Percentiles rank a stretch among this genome's conserved stretches.
Evolutionary conservation across 2,113 vertebrate species (phyloP).

Genomic region (Oostethus manadensis): DNA sequence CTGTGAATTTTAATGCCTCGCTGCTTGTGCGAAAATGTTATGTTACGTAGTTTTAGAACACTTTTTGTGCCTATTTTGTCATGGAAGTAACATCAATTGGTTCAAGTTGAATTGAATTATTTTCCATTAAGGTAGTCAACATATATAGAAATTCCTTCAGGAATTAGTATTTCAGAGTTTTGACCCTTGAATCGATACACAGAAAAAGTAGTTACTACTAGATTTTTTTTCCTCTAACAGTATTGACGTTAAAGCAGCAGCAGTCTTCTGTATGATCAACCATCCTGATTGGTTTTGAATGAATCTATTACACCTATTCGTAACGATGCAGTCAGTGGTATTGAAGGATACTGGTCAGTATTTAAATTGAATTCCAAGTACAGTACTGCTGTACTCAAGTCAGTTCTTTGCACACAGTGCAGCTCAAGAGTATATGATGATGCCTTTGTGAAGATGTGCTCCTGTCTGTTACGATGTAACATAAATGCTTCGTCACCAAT

Average conservation of each 20-base stretch:
- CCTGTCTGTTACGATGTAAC: constrained; percentile 11
- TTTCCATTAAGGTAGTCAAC: neutral
- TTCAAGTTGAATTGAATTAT: neutral
- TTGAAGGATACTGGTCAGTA: constrained; percentile 5
- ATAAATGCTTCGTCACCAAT: constrained; percentile 7
- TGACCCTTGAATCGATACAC: neutral
- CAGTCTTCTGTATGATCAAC: neutral
- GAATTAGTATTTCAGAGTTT: neutral
- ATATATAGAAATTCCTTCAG: neutral
- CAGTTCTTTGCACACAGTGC: constrained; percentile 22
- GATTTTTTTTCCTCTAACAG: neutral
- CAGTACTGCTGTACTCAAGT: constrained; percentile 9
- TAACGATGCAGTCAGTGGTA: neutral
- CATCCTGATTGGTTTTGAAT: constrained; percentile 3
- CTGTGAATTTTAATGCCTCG: neutral
- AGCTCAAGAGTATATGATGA: constrained; percentile 20
- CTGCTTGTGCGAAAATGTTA: neutral
- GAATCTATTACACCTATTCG: neutral
- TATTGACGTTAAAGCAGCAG: neutral
- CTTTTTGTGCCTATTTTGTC: neutral
- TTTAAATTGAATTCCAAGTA: neutral
- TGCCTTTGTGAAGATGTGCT: constrained; percentile 22
- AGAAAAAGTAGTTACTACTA: no score
- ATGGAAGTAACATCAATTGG: neutral
- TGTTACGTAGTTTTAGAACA: constrained; percentile 19